phyloP scores from a whole-genome alignment of 2,113 vertebrate genomes.

The Origma solitaria region DNA sequence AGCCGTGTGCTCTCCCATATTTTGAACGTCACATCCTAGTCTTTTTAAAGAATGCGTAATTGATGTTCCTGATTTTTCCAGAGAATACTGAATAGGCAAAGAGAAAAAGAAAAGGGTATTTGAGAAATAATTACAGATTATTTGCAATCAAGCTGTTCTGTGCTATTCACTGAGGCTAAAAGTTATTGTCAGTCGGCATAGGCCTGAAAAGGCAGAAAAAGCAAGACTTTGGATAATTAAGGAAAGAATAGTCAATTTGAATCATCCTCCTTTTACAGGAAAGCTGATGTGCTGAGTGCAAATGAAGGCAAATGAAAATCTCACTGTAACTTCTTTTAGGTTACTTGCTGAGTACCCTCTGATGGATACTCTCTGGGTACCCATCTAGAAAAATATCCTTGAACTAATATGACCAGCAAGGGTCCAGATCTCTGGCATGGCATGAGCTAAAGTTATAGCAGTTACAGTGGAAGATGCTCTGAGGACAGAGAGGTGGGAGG shows the following conservation, averaged over 20 bases:
- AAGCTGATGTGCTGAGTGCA: background rate
- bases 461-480: background rate
- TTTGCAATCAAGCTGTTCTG: background rate
- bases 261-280: background rate
- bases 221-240: background rate
- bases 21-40: conserved; percentile 18
- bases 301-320: background rate
- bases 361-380: background rate
- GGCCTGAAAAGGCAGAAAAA: background rate
- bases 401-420: background rate
- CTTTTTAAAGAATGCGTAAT: background rate
- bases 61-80: background rate
- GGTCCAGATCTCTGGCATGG: background rate
- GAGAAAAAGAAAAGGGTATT: background rate
- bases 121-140: conserved; percentile 9
- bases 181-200: background rate
- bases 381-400: background rate
- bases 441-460: background rate
- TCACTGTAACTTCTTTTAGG: background rate
- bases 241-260: background rate
- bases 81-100: background rate
- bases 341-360: background rate
- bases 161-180: background rate
- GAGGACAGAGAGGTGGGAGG: background rate
- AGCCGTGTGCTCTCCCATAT: background rate